Evolutionary conservation across 2,888 invertebrate species (phyloP).

Genomic region (Criorhina ranunculi): DNA sequence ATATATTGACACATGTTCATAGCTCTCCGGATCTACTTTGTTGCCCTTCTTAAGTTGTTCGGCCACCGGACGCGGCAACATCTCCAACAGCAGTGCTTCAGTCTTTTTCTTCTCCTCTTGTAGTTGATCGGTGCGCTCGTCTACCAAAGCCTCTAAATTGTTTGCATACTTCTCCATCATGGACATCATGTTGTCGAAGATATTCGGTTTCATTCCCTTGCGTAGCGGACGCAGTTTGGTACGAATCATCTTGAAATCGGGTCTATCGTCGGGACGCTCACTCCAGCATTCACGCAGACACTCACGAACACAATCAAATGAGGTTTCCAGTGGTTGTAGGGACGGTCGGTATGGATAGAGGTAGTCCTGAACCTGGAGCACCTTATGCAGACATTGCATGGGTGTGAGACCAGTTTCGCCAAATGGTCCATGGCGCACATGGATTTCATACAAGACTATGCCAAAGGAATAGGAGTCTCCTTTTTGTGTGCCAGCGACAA

Average conservation of each 20-base stretch:
- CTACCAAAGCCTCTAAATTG: slow-evolving; percentile 96
- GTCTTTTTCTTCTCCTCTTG: slow-evolving; percentile 99
- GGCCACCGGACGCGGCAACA: slow-evolving; percentile 95
- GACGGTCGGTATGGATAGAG: slow-evolving; percentile 86
- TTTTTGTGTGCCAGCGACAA: slow-evolving; percentile 88
- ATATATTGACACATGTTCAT: slow-evolving; percentile 94
- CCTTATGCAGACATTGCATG: slow-evolving; percentile 86
- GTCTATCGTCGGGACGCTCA: slow-evolving; percentile 91
- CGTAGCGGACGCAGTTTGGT: slow-evolving; percentile 91
- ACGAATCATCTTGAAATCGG: slow-evolving; percentile 93
- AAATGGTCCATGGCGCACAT: slow-evolving; percentile 94
- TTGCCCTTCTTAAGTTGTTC: slow-evolving; percentile 95
- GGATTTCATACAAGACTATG: slow-evolving; percentile 94
- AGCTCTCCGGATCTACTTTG: slow-evolving; percentile 95
- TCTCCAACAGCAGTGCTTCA: slow-evolving; percentile 93
- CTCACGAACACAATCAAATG: slow-evolving; percentile 94
- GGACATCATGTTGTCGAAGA: slow-evolving; percentile 98
- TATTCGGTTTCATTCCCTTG: slow-evolving; percentile 97
- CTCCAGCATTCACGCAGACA: slow-evolving; percentile 95
- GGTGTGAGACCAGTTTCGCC: slow-evolving; percentile 89
- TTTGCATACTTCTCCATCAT: slow-evolving; percentile 99
- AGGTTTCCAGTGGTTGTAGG: slow-evolving; percentile 90
- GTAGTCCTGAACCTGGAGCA: slow-evolving; percentile 82
- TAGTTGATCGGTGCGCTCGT: slow-evolving; percentile 96
- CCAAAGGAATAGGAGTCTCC: slow-evolving; percentile 95